phyloP scores from a whole-genome alignment of 2,113 vertebrate species.

The Hassar affinis region DNA sequence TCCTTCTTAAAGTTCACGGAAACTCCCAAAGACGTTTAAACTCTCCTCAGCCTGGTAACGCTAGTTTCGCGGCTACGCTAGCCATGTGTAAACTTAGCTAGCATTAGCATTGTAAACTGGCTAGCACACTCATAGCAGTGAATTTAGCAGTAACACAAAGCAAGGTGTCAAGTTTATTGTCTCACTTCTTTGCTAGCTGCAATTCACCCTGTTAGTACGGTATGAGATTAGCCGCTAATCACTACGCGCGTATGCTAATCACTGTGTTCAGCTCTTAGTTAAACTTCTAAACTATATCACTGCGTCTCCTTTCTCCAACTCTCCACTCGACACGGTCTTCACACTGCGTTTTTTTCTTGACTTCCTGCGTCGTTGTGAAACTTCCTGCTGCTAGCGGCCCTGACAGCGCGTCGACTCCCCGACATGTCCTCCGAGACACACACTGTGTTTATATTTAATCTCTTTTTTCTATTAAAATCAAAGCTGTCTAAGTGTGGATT shows the following conservation, averaged over 20 bases:
- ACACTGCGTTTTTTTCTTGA: neutral
- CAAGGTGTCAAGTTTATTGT: neutral
- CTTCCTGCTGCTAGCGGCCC: neutral
- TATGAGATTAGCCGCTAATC: neutral
- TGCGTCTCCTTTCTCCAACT: neutral
- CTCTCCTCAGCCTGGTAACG: neutral
- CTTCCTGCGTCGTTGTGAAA: neutral
- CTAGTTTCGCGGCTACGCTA: neutral
- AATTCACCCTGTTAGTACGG: neutral
- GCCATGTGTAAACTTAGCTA: neutral
- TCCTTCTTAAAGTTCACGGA: neutral
- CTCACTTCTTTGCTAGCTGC: neutral
- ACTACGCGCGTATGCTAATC: neutral
- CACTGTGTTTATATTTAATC: conserved; percentile 40
- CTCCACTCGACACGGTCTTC: neutral
- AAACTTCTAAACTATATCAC: too few species aligned
- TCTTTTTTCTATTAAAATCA: conserved; percentile 25
- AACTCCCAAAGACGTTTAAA: neutral
- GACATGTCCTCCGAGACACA: conserved; percentile 9
- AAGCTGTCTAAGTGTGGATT: neutral
- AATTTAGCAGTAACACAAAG: neutral
- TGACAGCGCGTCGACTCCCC: neutral
- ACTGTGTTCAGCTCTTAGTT: too few species aligned
- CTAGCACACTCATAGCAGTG: neutral
- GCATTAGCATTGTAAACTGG: neutral